Conservation (phyloP, 2,113 vertebrate species). For the Echinops telfairi region DNA sequence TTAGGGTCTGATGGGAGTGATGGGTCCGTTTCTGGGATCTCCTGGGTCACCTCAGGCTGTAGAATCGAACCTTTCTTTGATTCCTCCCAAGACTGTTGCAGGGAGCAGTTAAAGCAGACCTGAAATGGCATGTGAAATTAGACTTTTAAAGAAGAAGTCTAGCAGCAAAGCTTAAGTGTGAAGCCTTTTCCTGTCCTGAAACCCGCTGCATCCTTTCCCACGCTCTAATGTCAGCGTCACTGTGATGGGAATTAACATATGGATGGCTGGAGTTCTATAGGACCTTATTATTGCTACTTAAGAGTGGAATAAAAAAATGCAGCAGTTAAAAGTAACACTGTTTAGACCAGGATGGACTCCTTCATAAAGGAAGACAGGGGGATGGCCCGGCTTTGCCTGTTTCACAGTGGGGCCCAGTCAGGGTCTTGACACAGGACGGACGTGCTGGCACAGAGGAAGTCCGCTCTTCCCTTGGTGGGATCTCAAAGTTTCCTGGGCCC, state of each 20-base stretch:
- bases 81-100: conserved; percentile 44
- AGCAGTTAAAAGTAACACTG: background rate
- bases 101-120: conserved; percentile 17
- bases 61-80: background rate
- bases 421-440: background rate
- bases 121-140: conserved; percentile 37
- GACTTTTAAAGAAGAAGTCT: background rate
- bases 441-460: background rate
- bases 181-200: conserved; percentile 7
- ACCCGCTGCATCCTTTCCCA: background rate
- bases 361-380: background rate
- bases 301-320: conserved; percentile 2
- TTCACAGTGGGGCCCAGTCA: background rate
- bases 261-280: background rate
- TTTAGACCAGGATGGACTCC: background rate
- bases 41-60: background rate
- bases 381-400: background rate
- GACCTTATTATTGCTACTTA: background rate
- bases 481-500: background rate
- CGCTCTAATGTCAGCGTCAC: background rate
- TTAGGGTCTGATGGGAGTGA: background rate
- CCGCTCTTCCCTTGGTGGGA: background rate
- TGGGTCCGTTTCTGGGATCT: background rate
- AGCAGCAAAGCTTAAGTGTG: conserved; percentile 48
- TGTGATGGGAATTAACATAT: background rate